A percentile compares a stretch with the other conserved stretches of the same genome.
These are phyloP conservation scores for Lophius americanus DNA, from an alignment of 2,797 vertebrate species.

Conservation along the genomic window DNA sequence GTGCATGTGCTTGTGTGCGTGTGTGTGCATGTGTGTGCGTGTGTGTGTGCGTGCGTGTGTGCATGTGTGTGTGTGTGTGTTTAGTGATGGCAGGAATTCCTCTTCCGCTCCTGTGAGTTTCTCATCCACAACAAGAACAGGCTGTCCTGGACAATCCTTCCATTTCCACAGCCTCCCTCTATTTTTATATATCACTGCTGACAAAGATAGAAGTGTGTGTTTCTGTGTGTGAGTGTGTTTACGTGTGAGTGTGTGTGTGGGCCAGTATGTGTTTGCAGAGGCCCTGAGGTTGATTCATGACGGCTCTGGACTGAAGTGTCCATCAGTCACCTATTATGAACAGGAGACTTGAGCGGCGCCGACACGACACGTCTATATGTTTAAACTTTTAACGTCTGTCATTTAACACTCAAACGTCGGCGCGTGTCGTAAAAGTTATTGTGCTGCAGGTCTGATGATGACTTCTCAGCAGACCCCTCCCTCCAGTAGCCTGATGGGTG, in stretches of 20 bases:
- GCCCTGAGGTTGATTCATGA: constrained; percentile 2
- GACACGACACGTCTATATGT: too few relatives aligned
- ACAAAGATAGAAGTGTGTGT: constrained; percentile 18
- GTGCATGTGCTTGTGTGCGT: too few relatives aligned
- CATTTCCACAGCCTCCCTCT: constrained; percentile 21
- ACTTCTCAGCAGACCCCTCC: too few relatives aligned
- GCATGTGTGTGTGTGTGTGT: neutral
- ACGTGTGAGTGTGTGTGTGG: constrained; percentile 4
- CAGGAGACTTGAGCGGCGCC: neutral
- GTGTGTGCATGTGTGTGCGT: neutral
- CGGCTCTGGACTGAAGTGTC: neutral
- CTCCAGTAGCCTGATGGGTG: too few relatives aligned
- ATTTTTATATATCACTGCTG: constrained; percentile 48
- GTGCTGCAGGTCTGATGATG: too few relatives aligned
- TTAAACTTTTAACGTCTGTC: too few relatives aligned
- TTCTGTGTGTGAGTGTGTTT: neutral
- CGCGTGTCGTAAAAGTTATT: neutral
- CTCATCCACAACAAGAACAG: constrained; percentile 48
- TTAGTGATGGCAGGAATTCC: constrained; percentile 15
- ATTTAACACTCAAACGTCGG: neutral
- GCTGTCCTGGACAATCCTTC: constrained; percentile 40
- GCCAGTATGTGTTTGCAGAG: constrained; percentile 14
- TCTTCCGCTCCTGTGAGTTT: constrained; percentile 29
- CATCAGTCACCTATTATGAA: constrained; percentile 10
- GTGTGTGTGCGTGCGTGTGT: too few relatives aligned